Evolutionary conservation across 2,797 vertebrate genomes (phyloP).

Genomic region (Rhinophrynus dorsalis): DNA sequence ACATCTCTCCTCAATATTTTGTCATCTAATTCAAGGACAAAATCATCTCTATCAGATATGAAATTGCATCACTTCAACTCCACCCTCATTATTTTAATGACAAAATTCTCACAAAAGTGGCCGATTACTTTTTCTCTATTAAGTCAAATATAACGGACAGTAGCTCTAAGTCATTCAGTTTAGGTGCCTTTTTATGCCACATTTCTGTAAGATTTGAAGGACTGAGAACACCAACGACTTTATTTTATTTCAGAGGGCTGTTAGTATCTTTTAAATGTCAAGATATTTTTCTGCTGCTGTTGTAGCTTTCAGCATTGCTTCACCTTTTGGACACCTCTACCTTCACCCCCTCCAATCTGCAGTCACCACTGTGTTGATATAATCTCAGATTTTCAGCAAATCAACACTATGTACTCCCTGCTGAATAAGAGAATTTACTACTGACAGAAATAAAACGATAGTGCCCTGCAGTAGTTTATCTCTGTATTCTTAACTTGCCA

Average conservation of each 20-base stretch:
- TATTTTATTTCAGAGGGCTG: conserved; percentile 39
- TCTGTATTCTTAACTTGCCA: conserved; percentile 64
- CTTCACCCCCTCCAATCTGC: conserved; percentile 78
- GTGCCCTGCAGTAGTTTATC: conserved; percentile 64
- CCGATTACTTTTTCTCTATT: too few relatives aligned
- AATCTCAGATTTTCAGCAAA: conserved; percentile 84
- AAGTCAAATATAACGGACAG: too few relatives aligned
- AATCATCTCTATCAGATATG: too few relatives aligned
- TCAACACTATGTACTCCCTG: conserved; percentile 80
- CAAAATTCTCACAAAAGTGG: too few relatives aligned
- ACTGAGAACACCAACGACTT: conserved; percentile 18
- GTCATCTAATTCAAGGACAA: too few relatives aligned
- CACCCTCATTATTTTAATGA: too few relatives aligned
- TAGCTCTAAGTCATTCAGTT: too few relatives aligned
- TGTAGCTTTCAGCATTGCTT: conserved; percentile 74
- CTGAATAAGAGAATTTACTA: conserved; percentile 81
- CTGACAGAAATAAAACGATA: conserved; percentile 83
- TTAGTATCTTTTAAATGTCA: conserved; percentile 73
- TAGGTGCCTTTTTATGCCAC: too few relatives aligned
- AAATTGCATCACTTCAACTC: too few relatives aligned
- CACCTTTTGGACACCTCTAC: conserved; percentile 77
- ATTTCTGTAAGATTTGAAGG: background rate
- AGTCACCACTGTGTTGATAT: conserved; percentile 76
- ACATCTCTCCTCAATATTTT: too few relatives aligned
- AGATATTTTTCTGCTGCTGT: conserved; percentile 68